A percentile compares a stretch with the other conserved stretches of the same genome.
Evolutionary conservation across 1,140 invertebrate species (phyloP).

Genomic region (Meloidogyne chitwoodi): DNA sequence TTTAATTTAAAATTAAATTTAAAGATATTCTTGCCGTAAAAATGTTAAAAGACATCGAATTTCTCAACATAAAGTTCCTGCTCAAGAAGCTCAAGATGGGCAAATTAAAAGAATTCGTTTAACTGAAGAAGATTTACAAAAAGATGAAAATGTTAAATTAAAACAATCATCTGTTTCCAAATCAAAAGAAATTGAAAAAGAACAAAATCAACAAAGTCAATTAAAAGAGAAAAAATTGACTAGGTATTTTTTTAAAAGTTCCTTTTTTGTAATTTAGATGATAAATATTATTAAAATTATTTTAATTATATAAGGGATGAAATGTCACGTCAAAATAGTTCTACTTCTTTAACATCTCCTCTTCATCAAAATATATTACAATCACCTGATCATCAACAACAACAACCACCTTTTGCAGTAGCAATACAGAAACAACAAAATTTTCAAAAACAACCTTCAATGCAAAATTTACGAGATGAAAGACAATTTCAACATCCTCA

Average conservation of each 20-base stretch:
- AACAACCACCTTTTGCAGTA: background rate
- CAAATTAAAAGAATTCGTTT: constrained; percentile 16
- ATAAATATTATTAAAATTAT: background rate
- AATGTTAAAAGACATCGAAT: constrained; percentile 50
- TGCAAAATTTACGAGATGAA: background rate
- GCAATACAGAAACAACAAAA: background rate
- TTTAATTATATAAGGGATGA: background rate
- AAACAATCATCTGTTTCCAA: background rate
- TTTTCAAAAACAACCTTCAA: background rate
- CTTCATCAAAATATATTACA: background rate
- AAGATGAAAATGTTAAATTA: background rate
- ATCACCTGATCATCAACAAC: background rate
- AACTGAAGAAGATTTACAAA: constrained; percentile 3
- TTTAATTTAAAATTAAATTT: background rate
- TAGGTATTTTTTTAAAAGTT: background rate
- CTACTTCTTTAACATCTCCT: background rate
- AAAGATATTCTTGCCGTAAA: constrained; percentile 49
- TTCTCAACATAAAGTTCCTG: constrained; percentile 44
- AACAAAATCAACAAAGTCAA: background rate
- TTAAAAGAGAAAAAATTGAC: background rate
- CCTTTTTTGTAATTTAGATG: background rate
- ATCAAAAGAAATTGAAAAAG: background rate
- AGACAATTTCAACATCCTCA: background rate
- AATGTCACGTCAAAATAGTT: background rate
- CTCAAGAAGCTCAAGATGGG: constrained; percentile 25